Percentiles rank a stretch among this genome's conserved stretches.
Conservation (phyloP, 2,113 vertebrate species). For the Anhinga anhinga region DNA sequence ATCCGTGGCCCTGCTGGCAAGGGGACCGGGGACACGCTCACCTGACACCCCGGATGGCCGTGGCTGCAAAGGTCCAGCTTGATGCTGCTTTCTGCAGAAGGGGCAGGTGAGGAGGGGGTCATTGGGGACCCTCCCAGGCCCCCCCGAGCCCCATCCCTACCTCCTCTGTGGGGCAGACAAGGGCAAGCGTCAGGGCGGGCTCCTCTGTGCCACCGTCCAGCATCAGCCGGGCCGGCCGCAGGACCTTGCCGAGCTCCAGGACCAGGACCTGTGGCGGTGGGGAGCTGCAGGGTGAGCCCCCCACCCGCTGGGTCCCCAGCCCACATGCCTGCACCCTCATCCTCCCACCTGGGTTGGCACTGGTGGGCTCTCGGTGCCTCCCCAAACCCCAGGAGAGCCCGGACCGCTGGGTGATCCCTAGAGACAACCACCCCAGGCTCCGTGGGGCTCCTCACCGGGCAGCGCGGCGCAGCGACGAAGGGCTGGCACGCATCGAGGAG, state of each 20-base stretch:
- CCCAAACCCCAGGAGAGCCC: not conserved
- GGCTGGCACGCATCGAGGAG: constrained; percentile 81
- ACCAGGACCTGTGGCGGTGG: constrained; percentile 77
- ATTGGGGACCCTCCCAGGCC: rapidly evolving
- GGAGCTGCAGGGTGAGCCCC: not conserved
- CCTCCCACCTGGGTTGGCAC: not conserved
- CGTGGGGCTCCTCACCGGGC: constrained; percentile 74
- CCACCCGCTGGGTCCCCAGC: not conserved
- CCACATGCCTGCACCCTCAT: not conserved
- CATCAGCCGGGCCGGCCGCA: constrained; percentile 78
- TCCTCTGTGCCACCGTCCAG: constrained; percentile 71
- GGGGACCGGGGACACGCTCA: not conserved
- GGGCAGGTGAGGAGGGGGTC: not conserved
- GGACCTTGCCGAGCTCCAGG: constrained; percentile 82
- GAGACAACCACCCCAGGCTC: not conserved
- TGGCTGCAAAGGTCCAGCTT: constrained; percentile 82
- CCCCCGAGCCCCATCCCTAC: constrained; percentile 38
- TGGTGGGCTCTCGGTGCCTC: not conserved
- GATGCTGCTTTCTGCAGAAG: constrained; percentile 77
- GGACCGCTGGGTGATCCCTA: not conserved
- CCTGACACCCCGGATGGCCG: constrained; percentile 87
- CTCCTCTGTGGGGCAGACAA: constrained; percentile 73
- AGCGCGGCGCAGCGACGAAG: constrained; percentile 57
- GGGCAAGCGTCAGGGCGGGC: constrained; percentile 74
- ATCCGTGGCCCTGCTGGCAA: not conserved